phyloP scores from a whole-genome alignment of 2,888 invertebrate species.

The Argyra leucocephala region DNA sequence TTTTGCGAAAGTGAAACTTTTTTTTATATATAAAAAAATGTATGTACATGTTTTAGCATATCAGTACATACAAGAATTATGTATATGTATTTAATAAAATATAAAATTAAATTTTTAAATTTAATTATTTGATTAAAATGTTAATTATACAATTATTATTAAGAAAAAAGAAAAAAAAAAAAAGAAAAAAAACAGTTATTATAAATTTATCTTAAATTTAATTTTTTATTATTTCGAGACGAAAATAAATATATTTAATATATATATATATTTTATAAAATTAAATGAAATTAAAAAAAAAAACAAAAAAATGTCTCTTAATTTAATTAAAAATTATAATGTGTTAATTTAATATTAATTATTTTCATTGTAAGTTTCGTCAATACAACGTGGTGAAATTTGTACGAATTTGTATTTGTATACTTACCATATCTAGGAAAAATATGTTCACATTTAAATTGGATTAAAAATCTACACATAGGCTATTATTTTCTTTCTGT shows the following conservation, averaged over 20 bases:
- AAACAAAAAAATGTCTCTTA: too few species aligned
- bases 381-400: too few species aligned
- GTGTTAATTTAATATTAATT: too few species aligned
- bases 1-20: not conserved
- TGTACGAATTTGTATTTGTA: too few species aligned
- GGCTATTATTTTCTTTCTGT: too few species aligned
- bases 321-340: too few species aligned
- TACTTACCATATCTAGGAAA: too few species aligned
- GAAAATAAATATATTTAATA: not conserved
- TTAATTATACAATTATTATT: not conserved
- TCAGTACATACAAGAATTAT: not conserved
- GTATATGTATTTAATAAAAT: not conserved
- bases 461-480: too few species aligned
- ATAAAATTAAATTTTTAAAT: not conserved
- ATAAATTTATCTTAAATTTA: not conserved
- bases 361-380: too few species aligned
- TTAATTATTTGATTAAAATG: constrained; percentile 3
- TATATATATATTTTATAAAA: constrained; percentile 1
- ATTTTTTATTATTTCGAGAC: not conserved
- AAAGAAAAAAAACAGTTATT: not conserved
- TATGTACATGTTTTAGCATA: not conserved
- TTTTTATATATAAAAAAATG: too few species aligned
- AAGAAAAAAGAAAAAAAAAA: not conserved
- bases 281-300: too few species aligned
- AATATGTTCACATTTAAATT: too few species aligned